Percentiles rank a stretch among this genome's conserved stretches.
phyloP scores from a whole-genome alignment of 2,113 vertebrate species.

The Eubucco bourcierii region DNA sequence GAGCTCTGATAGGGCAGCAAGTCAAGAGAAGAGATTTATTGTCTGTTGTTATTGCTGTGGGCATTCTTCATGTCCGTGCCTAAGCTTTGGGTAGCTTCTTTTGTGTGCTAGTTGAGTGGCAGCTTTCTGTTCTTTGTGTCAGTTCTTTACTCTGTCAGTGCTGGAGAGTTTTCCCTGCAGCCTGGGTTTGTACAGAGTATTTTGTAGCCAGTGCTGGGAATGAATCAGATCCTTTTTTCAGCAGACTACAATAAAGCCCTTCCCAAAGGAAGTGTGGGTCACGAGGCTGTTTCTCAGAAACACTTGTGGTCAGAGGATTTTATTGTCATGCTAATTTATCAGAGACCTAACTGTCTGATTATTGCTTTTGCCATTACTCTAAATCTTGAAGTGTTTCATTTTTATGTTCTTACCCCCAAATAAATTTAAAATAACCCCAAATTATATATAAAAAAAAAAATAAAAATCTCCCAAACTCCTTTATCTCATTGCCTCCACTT shows the following conservation, averaged over 20 bases:
- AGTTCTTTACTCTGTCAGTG: background rate
- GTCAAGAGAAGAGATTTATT: background rate
- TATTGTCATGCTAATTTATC: background rate
- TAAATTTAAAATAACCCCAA: no score
- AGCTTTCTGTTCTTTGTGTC: background rate
- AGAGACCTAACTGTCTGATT: background rate
- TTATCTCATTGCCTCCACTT: background rate
- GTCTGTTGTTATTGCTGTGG: background rate
- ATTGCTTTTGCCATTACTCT: background rate
- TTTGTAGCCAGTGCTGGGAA: background rate
- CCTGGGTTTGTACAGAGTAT: background rate
- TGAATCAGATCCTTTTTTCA: background rate
- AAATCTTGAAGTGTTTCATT: background rate
- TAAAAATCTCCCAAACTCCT: background rate
- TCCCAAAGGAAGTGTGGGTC: conserved; percentile 23
- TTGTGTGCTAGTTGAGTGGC: background rate
- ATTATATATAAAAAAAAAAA: background rate
- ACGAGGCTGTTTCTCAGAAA: conserved; percentile 1
- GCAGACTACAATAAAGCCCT: background rate
- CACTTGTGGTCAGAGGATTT: background rate
- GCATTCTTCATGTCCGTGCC: background rate
- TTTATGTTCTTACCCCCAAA: background rate
- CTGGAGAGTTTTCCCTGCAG: background rate
- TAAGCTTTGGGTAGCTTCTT: background rate
- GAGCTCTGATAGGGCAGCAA: background rate